phyloP scores from a whole-genome alignment of 1,140 invertebrate genomes.

The Colletes latitarsis region DNA sequence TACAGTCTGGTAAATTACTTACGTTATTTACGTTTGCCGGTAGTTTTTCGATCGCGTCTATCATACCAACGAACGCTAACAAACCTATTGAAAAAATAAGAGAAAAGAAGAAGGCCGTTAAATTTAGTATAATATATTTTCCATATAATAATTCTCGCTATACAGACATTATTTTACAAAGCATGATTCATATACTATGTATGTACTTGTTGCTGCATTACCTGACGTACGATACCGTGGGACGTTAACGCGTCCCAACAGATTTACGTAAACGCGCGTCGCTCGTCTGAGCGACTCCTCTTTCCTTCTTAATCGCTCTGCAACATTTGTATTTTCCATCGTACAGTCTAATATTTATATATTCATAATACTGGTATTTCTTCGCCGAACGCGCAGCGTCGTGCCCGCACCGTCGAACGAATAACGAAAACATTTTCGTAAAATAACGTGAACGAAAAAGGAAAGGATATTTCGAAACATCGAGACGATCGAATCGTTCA shows the following conservation, averaged over 20 bases:
- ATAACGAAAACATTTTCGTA: not conserved
- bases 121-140: conserved; percentile 82
- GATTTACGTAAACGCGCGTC: conserved; percentile 19
- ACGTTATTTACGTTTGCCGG: no score
- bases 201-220: conserved; percentile 65
- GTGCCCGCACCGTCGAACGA: conserved; percentile 56
- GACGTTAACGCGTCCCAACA: conserved; percentile 39
- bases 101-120: conserved; percentile 53
- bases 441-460: not conserved
- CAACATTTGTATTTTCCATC: conserved; percentile 20
- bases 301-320: not conserved
- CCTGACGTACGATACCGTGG: conserved; percentile 59
- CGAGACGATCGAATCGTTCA: conserved; percentile 22
- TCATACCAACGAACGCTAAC: not conserved
- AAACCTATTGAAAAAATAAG: not conserved
- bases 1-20: no score
- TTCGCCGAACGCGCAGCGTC: conserved; percentile 69
- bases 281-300: not conserved
- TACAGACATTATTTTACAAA: conserved; percentile 82
- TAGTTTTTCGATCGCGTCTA: no score
- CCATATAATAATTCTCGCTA: conserved; percentile 82
- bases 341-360: conserved; percentile 75
- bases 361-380: conserved; percentile 82
- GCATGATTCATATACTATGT: conserved; percentile 74
- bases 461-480: conserved; percentile 8